These are phyloP conservation scores for Eira barbara DNA, from an alignment of 2,113 vertebrate species.

Conservation along the genomic window DNA sequence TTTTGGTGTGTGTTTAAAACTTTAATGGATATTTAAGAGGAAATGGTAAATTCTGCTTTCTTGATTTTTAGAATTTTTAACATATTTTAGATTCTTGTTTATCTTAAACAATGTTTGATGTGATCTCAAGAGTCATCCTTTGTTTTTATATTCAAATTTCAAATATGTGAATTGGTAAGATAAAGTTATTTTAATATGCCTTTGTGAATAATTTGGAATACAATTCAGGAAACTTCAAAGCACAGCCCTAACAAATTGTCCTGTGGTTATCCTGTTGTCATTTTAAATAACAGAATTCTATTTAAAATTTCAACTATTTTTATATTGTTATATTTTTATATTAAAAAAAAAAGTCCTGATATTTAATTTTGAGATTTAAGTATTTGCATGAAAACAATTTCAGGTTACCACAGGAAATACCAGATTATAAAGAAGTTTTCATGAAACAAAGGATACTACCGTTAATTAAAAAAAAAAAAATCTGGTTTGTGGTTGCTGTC, in stretches of 20 bases:
- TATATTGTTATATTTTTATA: slow-evolving; percentile 30
- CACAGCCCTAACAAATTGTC: background rate
- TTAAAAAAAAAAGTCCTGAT: background rate
- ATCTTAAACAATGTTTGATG: background rate
- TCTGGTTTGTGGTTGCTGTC: background rate
- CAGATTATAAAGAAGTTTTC: slow-evolving; percentile 23
- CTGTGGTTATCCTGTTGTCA: background rate
- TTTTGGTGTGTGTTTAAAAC: background rate
- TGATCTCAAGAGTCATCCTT: slow-evolving; percentile 24
- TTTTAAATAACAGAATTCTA: background rate
- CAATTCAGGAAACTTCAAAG: slow-evolving; percentile 19
- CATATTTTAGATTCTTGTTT: slow-evolving; percentile 27
- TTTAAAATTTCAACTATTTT: slow-evolving; percentile 29
- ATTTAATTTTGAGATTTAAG: slow-evolving; percentile 43
- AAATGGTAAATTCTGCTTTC: background rate
- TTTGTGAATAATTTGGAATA: slow-evolving; percentile 45
- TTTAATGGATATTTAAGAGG: background rate
- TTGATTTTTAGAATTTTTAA: slow-evolving; percentile 49
- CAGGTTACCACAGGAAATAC: background rate
- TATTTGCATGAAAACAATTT: slow-evolving; percentile 50
- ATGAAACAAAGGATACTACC: background rate
- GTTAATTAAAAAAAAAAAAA: background rate
- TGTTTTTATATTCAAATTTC: slow-evolving; percentile 43
- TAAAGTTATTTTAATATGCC: slow-evolving; percentile 28
- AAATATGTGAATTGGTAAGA: slow-evolving; percentile 19